Base-by-base conservation (phyloP, 2,888 invertebrate genomes). In the Cepaea hortensis region DNA sequence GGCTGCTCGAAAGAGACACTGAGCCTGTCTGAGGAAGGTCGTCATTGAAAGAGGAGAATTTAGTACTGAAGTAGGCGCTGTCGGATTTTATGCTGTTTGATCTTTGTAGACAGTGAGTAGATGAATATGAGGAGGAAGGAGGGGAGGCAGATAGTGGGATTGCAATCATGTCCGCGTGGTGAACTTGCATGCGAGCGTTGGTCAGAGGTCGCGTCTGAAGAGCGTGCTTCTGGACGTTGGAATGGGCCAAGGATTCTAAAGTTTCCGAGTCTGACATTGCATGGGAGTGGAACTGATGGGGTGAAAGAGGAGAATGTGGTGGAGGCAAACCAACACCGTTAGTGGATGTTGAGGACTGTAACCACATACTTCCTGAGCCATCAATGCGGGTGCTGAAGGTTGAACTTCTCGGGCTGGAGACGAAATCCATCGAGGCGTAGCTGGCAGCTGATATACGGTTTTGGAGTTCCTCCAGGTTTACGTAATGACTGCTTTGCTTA, bases 21-120 rank as follows among this genome's bases (percentile, higher is more conserved):
- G 92, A 92, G 87, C 90, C 92, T 73, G 92, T 91, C 84, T 91
- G 89, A 70, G 90, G 83, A n/a, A 90, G 88, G 70, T 92, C 91
- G 73, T 91, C 91, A 18, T 89, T 90, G 80, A 91, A 83, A 76
- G 88, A 86, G 77, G 88, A 89, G 75, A 88, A 89, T 88, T 97
- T 97, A 48, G 89, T 89, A 88, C 97, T 97, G 70, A 98, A 98
- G 94, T 98, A 98, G 94, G 98, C 95, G 95, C 98, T 98, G 95
- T 98, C 98, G 15, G 98, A 98, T 95, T 92, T 91, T 89, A 93
- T 92, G 87, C 93, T 93, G 89, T 92, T 93, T 70, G 94, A 93
- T 18, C 94, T 90, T 55, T 92, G 91, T 48, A 93, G 89, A 20
- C 82, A 87, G 70, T 75, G 82, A 55, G 20, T 15, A 35, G 46